Evolutionary conservation across 1,140 invertebrate species (phyloP), one percentile per base, ranked within the genome.

Genomic region (Eupristina koningsbergeri): DNA sequence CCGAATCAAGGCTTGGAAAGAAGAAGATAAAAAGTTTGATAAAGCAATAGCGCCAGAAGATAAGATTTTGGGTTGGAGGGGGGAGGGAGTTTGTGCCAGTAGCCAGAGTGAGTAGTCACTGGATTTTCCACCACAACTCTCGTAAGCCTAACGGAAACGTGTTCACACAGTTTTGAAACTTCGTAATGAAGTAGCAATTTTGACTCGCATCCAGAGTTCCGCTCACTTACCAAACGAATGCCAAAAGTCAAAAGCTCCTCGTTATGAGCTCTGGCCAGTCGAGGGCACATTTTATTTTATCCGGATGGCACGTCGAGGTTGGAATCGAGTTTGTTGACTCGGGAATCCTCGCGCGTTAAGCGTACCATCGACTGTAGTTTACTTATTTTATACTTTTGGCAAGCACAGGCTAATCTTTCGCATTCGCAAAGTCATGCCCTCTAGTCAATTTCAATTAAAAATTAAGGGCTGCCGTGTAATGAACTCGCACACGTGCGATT

Each of bases 121-220:
- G 36, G 1, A 85, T 75, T 81, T 75, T 39, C 11, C 58, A 29
- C 22, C 17, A 36, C 26, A 41, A 78, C 58, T 39, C 26, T 3
- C 31, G 13, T 22, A 17, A 6, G 61, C 34, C 13, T 0, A 22
- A 22, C 31, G 58, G 3, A 26, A 36, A 26, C 45, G 11, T 22
- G 31, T 13, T 36, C 0, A 0, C 34, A 17, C 31, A n/a, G 26
- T 22, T 31, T 11, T 29, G 61, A 83, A 83, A 83, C 73, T 83
- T 69, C 31, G 41, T 77, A 83, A 83, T 74, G 81, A 75, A 76
- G 80, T n/a, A n/a, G 73, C 22, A 69, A 53, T 64, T 82, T 81
- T 82, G 71, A 64, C 80, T 50, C 17, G 36, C 19, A 17, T n/a
- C 29, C 17, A 1, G 29, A 45, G 69, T 74, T 81, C 34, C 19